phyloP scores from a whole-genome alignment of 2,888 invertebrate genomes.

The Allygus modestus region DNA sequence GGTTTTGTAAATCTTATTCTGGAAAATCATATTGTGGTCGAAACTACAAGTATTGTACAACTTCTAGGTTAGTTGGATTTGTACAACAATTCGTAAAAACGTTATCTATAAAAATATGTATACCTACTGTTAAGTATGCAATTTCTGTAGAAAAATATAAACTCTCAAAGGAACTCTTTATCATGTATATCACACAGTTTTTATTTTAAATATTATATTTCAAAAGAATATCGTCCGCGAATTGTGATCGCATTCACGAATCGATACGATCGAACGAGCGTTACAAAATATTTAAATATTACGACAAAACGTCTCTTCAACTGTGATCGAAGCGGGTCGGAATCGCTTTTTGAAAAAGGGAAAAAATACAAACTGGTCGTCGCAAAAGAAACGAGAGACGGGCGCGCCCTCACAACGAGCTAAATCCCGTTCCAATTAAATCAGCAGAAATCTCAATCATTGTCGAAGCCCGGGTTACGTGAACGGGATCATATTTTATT shows the following conservation, averaged over 20 bases:
- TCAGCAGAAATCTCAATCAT: conserved; percentile 56
- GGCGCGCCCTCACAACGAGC: conserved; percentile 37
- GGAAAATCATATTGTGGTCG: too few relatives aligned
- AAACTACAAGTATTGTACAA: too few relatives aligned
- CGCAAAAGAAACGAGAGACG: conserved; percentile 39
- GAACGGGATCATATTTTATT: conserved; percentile 51
- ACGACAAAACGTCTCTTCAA: conserved; percentile 27
- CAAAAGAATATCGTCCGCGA: not conserved
- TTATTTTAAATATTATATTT: too few relatives aligned
- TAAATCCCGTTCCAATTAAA: conserved; percentile 50
- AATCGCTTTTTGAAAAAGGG: conserved; percentile 23
- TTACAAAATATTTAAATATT: not conserved
- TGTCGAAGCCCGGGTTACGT: conserved; percentile 43
- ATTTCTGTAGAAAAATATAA: too few relatives aligned
- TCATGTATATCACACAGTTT: too few relatives aligned
- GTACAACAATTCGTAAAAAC: too few relatives aligned
- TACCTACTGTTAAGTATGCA: too few relatives aligned
- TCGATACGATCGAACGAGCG: not conserved
- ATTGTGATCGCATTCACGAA: not conserved
- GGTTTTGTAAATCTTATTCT: too few relatives aligned
- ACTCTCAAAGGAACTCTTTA: too few relatives aligned
- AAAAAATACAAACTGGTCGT: conserved; percentile 12
- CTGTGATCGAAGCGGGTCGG: conserved; percentile 8
- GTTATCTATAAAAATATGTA: too few relatives aligned
- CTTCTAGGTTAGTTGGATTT: too few relatives aligned